Evolutionary conservation across 2,888 invertebrate species (phyloP).

Genomic region (Neoscelio sp.): DNA sequence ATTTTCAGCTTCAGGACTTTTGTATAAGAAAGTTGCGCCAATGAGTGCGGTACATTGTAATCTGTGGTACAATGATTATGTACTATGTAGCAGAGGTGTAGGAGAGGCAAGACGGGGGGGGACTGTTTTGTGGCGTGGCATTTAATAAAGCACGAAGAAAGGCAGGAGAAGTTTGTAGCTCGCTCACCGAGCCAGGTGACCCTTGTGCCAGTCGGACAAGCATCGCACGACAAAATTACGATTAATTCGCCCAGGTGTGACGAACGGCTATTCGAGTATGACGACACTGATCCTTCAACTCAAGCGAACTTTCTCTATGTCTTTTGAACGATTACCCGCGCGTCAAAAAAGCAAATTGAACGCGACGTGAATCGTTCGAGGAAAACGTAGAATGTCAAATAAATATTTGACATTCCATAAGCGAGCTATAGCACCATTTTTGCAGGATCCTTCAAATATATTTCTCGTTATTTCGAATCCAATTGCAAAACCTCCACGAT

Average conservation of each 20-base stretch:
- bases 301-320: conserved; percentile 61
- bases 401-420: no score
- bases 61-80: conserved; percentile 47
- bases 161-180: conserved; percentile 50
- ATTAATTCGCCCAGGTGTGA: conserved; percentile 71
- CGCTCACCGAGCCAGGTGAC: conserved; percentile 61
- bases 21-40: conserved; percentile 43
- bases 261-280: conserved; percentile 51
- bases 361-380: not conserved
- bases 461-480: no score
- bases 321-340: not conserved
- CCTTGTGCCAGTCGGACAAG: conserved; percentile 61
- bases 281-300: conserved; percentile 62
- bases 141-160: conserved; percentile 71
- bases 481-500: no score
- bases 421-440: no score
- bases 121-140: conserved; percentile 71
- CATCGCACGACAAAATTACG: conserved; percentile 69
- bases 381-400: no score
- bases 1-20: conserved; percentile 41
- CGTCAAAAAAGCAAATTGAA: not conserved
- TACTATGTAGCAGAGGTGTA: conserved; percentile 26
- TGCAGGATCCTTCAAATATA: no score
- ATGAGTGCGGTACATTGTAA: conserved; percentile 42
- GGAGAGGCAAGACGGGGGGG: conserved; percentile 50